phyloP scores from a whole-genome alignment of 2,888 invertebrate genomes.

The Heliconius sara region DNA sequence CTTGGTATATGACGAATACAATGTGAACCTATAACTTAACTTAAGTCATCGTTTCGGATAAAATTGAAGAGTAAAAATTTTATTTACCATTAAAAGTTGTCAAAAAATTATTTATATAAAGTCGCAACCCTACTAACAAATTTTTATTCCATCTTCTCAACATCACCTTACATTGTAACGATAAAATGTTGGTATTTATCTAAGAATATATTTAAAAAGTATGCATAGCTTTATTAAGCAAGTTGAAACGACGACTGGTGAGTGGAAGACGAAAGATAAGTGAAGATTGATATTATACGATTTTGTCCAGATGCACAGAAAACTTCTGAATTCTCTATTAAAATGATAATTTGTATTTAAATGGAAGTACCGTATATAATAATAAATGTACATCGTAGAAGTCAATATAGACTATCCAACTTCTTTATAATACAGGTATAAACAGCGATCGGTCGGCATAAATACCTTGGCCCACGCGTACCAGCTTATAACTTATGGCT shows the following conservation, averaged over 20 bases:
- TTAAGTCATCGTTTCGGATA: no score
- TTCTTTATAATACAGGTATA: background rate
- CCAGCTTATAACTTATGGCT: constrained; percentile 25
- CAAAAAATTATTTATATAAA: background rate
- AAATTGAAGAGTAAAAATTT: no score
- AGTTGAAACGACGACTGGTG: background rate
- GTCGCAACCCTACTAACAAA: background rate
- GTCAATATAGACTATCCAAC: background rate
- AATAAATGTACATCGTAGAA: background rate
- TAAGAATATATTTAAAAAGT: background rate
- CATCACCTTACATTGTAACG: constrained; percentile 1
- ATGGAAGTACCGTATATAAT: background rate
- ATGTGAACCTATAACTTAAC: no score
- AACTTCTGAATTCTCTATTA: background rate
- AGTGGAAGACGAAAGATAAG: background rate
- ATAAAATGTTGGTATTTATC: background rate
- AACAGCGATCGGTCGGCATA: constrained; percentile 1
- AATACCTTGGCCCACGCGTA: constrained; percentile 20
- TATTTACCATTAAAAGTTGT: background rate
- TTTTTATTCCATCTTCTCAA: background rate
- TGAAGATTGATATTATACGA: background rate
- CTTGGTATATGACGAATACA: no score
- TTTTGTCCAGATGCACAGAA: background rate
- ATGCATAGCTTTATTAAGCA: background rate
- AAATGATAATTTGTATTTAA: background rate